A percentile compares a stretch with the other conserved stretches of the same genome.
Conservation (phyloP, 1,140 invertebrate species). For the Drosophila tropicalis region DNA sequence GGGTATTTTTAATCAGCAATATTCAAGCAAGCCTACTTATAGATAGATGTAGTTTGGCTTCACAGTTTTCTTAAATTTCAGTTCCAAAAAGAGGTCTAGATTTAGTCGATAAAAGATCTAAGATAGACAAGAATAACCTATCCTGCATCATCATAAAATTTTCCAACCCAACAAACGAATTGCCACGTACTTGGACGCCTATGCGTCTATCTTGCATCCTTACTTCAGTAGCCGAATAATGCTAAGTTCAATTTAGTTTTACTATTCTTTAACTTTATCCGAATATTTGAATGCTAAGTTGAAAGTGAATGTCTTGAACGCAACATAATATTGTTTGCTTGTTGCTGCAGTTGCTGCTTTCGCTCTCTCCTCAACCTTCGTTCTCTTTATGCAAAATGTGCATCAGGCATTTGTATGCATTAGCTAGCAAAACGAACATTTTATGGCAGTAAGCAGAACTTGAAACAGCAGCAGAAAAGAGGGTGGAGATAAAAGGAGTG, state of each 20-base stretch:
- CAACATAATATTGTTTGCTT: slow-evolving; percentile 41
- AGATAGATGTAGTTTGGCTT: background rate
- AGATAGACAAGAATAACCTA: background rate
- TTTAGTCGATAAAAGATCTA: background rate
- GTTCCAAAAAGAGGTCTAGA: background rate
- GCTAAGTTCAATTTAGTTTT: slow-evolving; percentile 4
- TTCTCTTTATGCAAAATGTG: slow-evolving; percentile 73
- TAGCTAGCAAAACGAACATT: slow-evolving; percentile 80
- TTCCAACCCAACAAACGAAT: background rate
- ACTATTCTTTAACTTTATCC: slow-evolving; percentile 8
- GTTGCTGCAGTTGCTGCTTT: slow-evolving; percentile 17
- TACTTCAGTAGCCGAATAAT: slow-evolving; percentile 3
- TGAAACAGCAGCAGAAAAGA: background rate
- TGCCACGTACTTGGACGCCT: background rate
- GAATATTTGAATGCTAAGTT: slow-evolving; percentile 46
- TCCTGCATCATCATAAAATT: background rate
- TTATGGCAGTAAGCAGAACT: slow-evolving; percentile 49
- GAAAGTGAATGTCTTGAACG: slow-evolving; percentile 42
- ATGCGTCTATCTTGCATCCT: background rate
- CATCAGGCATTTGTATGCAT: slow-evolving; percentile 80
- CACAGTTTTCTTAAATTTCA: background rate
- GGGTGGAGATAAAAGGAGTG: slow-evolving; percentile 15
- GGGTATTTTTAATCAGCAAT: no score
- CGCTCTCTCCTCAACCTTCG: slow-evolving; percentile 20
- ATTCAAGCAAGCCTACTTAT: no score